Percentiles rank a stretch among this genome's conserved stretches.
These are phyloP conservation scores for Dysdera silvatica DNA, from an alignment of 1,140 invertebrate species.

Conservation along the genomic window DNA sequence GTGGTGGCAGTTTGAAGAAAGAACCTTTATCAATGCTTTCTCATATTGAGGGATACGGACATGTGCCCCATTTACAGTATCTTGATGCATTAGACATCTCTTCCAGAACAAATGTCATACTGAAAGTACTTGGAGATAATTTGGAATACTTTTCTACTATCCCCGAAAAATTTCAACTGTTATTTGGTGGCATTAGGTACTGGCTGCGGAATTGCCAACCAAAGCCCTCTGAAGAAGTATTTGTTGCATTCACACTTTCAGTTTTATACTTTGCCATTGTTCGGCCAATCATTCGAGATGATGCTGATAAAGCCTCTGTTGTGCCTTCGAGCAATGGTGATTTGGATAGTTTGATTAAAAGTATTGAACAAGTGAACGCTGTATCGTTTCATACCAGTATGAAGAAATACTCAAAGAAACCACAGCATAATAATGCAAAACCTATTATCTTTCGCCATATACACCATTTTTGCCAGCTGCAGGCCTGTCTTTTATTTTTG, in stretches of 20 bases:
- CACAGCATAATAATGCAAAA: slow-evolving; percentile 8
- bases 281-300: neutral
- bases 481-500: slow-evolving; percentile 7
- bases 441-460: slow-evolving; percentile 7
- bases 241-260: slow-evolving; percentile 14
- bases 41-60: slow-evolving; percentile 31
- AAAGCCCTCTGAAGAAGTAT: slow-evolving; percentile 2
- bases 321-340: neutral
- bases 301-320: neutral
- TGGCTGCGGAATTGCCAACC: slow-evolving; percentile 51
- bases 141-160: slow-evolving; percentile 41
- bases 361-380: neutral
- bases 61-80: slow-evolving; percentile 34
- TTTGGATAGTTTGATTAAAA: neutral
- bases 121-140: slow-evolving; percentile 28
- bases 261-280: slow-evolving; percentile 11
- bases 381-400: neutral
- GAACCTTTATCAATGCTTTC: slow-evolving; percentile 35
- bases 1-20: slow-evolving; percentile 34
- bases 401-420: slow-evolving; percentile 22
- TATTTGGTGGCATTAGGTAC: slow-evolving; percentile 56
- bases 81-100: slow-evolving; percentile 14
- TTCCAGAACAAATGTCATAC: slow-evolving; percentile 31
- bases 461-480: slow-evolving; percentile 21
- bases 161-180: slow-evolving; percentile 55